Evolutionary conservation across 2,113 vertebrate species (phyloP).

Genomic region (Sylvietta virens): DNA sequence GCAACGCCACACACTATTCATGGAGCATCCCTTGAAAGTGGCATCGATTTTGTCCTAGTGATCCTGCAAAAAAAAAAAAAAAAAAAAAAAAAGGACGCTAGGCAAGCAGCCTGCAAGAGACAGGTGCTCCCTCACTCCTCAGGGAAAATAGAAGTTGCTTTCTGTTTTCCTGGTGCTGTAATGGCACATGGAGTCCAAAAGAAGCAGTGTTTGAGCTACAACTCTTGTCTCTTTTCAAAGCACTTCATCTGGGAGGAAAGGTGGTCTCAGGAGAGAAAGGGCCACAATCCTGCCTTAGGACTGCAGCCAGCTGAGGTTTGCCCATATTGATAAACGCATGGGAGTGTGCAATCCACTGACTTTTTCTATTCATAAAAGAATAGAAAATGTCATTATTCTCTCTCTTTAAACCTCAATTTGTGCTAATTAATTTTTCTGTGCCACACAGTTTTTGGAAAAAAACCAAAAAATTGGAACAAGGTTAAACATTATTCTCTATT

Average conservation of each 20-base stretch:
- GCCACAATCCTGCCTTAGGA: not conserved
- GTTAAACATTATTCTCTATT: not conserved
- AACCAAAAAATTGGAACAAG: not conserved
- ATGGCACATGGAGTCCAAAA: not conserved
- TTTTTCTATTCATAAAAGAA: not conserved
- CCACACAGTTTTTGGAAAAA: not conserved
- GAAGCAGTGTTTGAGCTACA: not conserved
- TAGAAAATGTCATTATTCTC: not conserved
- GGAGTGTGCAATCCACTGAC: not conserved
- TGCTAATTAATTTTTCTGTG: not conserved
- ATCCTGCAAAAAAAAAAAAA: not conserved
- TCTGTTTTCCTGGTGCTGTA: not conserved
- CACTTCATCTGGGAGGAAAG: not conserved
- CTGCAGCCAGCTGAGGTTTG: rapidly evolving
- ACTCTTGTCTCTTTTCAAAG: not conserved
- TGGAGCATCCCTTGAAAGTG: rapidly evolving
- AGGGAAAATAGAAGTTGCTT: not conserved
- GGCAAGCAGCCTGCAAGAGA: not conserved
- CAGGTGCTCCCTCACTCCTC: not conserved
- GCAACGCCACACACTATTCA: rapidly evolving
- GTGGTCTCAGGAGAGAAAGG: not conserved
- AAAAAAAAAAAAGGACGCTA: not conserved
- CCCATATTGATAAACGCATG: rapidly evolving
- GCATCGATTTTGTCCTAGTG: not conserved
- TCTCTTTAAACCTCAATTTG: not conserved